A percentile compares a stretch with the other conserved stretches of the same genome.
Conservation (phyloP, 1,140 invertebrate species). For the Batillaria attramentaria region DNA sequence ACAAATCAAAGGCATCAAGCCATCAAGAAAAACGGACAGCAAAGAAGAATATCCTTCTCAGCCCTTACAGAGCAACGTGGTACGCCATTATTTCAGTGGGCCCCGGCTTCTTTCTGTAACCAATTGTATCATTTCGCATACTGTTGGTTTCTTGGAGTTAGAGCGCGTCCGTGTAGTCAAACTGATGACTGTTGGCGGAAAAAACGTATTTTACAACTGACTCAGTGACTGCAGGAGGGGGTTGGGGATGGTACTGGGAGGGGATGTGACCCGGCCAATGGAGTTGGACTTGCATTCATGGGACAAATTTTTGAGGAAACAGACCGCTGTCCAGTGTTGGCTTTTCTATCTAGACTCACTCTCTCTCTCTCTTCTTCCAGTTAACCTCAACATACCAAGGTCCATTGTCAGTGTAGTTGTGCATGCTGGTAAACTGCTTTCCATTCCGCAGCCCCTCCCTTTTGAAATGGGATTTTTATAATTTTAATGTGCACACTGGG, state of each 20-base stretch:
- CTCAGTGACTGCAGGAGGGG: neutral
- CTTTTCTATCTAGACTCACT: neutral
- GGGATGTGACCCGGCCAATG: too few relatives aligned
- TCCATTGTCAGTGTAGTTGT: too few relatives aligned
- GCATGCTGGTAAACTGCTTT: neutral
- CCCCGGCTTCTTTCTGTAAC: too few relatives aligned
- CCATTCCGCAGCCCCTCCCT: too few relatives aligned
- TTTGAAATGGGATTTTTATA: too few relatives aligned
- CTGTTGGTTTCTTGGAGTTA: neutral
- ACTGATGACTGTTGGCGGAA: neutral
- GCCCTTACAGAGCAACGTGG: neutral
- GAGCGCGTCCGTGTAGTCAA: neutral
- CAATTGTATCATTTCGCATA: too few relatives aligned
- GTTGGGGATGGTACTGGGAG: neutral
- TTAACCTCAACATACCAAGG: neutral
- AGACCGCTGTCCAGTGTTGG: too few relatives aligned
- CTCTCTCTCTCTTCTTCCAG: neutral
- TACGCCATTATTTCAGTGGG: neutral
- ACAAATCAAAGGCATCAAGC: neutral
- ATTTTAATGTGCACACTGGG: too few relatives aligned
- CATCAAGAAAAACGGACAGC: neutral
- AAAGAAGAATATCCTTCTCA: slow-evolving; percentile 9
- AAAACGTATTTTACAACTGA: neutral
- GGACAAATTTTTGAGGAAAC: too few relatives aligned
- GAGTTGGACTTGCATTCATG: too few relatives aligned